These are phyloP conservation scores for Chascanopsetta lugubris DNA, from an alignment of 2,113 vertebrate genomes.

Conservation along the genomic window DNA sequence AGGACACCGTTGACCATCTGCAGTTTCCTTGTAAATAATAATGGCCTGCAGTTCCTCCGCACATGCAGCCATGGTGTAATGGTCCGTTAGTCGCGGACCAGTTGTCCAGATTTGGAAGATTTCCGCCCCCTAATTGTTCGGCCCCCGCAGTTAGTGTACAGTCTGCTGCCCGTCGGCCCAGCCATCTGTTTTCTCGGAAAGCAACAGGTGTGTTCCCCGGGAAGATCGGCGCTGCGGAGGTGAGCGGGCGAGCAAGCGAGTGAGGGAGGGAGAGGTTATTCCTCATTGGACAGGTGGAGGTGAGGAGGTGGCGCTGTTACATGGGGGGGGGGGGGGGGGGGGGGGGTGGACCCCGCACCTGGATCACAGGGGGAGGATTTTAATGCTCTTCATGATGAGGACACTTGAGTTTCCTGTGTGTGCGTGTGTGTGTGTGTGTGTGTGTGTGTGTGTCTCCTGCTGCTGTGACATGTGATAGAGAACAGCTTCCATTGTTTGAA, in stretches of 20 bases:
- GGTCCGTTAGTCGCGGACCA: background rate
- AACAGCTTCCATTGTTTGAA: background rate
- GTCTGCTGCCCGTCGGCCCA: background rate
- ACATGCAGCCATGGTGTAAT: constrained; percentile 1
- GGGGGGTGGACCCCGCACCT: constrained; percentile 33
- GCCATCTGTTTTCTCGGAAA: constrained; percentile 31
- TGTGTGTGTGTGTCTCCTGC: no score
- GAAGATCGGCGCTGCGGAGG: background rate
- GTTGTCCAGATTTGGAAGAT: background rate
- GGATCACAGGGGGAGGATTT: constrained; percentile 17
- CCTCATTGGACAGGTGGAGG: constrained; percentile 7
- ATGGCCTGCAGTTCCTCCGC: background rate
- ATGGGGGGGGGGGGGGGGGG: constrained; percentile 40
- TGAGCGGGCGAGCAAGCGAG: background rate
- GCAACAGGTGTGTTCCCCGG: constrained; percentile 47
- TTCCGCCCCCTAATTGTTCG: background rate
- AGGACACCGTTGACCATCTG: no score
- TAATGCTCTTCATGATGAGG: background rate
- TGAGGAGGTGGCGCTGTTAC: constrained; percentile 8
- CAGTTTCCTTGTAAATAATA: no score
- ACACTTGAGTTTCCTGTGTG: background rate
- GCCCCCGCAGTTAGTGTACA: background rate
- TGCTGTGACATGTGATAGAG: constrained; percentile 12
- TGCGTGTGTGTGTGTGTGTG: background rate
- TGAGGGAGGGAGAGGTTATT: constrained; percentile 10